Evolutionary conservation across 92 coral and sea anemone species (phyloP), one percentile per base, ranked within the genome.

Genomic region (Porites evermanni): DNA sequence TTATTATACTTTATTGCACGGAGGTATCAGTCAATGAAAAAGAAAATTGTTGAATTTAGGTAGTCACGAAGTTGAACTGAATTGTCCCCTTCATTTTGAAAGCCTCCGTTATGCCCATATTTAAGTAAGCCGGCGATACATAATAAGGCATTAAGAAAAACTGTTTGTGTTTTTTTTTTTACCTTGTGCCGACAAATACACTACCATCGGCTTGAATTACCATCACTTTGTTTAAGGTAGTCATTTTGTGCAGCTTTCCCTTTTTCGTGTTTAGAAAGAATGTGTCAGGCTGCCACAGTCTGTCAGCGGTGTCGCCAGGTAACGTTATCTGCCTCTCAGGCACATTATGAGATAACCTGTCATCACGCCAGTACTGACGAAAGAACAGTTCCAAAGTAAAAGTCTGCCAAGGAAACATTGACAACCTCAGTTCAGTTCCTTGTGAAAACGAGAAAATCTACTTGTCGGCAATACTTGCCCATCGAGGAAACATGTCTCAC

Each of bases 221-320:
- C 54, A 89, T 79, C 65, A 58, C 88, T 75, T 93, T 88, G 84
- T 95, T 95, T 73, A 93, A 82, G 13, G 72, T 63, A 51, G 91
- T 93, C 65, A 95, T 67, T 66, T 78, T 88, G 72, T 95, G 98
- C 6, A 89, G 18, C 64, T 86, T 80, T 52, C 95, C 95, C n/a
- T 70, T 81, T 60, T 89, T 88, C 59, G 87, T 93, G 73, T 95
- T 95, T 67, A 91, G 96, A 78, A 95, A 93, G 68, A 80, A 88
- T 0, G 96, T 88, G 70, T 95, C 96, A 20, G 98, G 98, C 17
- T 91, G 94, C 98, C 98, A 95, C 14, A 95, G 84, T 18, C 20
- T 80, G 44, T 91, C 95, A 76, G 89, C 86, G 54, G 86, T 75
- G 2, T 64, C 81, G 53, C 96, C 96, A 51, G 87, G 77, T 50